Percentiles rank a stretch among this genome's conserved stretches.
Evolutionary conservation across 2,797 vertebrate genomes (phyloP).

Genomic region (Poeciliopsis paucimaculata): DNA sequence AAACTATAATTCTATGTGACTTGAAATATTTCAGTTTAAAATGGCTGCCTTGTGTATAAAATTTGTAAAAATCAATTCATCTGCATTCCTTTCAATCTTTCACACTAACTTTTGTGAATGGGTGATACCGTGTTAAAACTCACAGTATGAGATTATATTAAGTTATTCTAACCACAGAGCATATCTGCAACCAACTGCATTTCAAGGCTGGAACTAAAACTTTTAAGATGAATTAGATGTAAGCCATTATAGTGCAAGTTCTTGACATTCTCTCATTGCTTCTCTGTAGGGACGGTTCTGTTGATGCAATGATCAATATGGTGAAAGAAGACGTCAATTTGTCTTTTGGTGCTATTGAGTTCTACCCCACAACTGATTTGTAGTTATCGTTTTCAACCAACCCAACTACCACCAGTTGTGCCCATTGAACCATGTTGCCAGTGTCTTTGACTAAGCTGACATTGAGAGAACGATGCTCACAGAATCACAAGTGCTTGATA

Average conservation of each 20-base stretch:
- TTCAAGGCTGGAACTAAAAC: neutral
- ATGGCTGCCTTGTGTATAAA: neutral
- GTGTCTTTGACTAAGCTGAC: constrained; percentile 46
- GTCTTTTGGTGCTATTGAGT: neutral
- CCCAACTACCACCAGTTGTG: neutral
- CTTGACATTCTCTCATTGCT: neutral
- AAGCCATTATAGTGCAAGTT: neutral
- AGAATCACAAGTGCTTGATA: constrained; percentile 31
- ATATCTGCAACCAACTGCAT: neutral
- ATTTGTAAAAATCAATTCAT: neutral
- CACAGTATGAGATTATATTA: neutral
- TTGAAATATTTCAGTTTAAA: neutral
- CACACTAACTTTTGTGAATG: neutral
- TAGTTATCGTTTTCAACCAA: neutral
- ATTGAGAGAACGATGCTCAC: constrained; percentile 45
- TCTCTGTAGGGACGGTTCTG: neutral
- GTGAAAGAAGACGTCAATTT: neutral
- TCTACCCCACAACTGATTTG: neutral
- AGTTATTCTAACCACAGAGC: neutral
- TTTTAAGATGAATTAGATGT: neutral
- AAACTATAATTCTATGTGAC: neutral
- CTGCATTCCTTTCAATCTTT: neutral
- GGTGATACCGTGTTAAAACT: neutral
- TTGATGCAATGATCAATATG: neutral
- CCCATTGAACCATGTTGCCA: neutral